A percentile compares a stretch with the other conserved stretches of the same genome.
phyloP scores from a whole-genome alignment of 2,888 invertebrate species.

The Isoperla grammatica region DNA sequence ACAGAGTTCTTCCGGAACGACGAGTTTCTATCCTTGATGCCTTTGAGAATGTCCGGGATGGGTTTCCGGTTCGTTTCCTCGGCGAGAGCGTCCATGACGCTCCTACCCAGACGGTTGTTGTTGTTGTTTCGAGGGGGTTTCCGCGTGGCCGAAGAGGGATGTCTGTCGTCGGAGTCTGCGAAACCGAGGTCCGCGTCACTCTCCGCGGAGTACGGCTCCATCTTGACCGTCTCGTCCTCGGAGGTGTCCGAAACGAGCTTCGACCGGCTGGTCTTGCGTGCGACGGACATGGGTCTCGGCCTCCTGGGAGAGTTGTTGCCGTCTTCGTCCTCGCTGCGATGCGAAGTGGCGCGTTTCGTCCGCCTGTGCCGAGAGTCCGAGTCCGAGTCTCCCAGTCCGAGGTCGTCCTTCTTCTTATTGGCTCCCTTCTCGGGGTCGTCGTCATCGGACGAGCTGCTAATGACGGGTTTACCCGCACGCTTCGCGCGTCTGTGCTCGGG shows the following conservation, averaged over 20 bases:
- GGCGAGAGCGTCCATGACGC: constrained; percentile 9
- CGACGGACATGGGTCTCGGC: background rate
- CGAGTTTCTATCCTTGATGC: constrained; percentile 36
- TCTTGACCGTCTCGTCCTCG: constrained; percentile 49
- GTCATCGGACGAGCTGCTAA: constrained; percentile 54
- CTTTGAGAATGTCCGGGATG: constrained; percentile 15
- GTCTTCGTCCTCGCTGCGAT: constrained; percentile 22
- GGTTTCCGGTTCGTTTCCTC: constrained; percentile 23
- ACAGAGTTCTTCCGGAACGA: constrained; percentile 25
- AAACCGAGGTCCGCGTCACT: constrained; percentile 51
- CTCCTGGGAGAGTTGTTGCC: constrained; percentile 7
- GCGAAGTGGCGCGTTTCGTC: background rate
- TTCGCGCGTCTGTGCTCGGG: constrained; percentile 49
- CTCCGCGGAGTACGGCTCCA: constrained; percentile 42
- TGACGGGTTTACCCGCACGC: constrained; percentile 41
- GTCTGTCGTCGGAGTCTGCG: constrained; percentile 44
- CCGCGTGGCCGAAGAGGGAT: constrained; percentile 34
- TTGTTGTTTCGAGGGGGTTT: constrained; percentile 24
- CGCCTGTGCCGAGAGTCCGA: constrained; percentile 27
- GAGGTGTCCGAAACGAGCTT: constrained; percentile 75
- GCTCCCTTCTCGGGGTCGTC: constrained; percentile 36
- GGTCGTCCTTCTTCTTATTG: constrained; percentile 27
- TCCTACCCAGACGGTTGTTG: constrained; percentile 23
- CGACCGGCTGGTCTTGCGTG: constrained; percentile 61
- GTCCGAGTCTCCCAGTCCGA: constrained; percentile 27